phyloP scores from a whole-genome alignment of 2,888 invertebrate species.

The Atherix ibis region DNA sequence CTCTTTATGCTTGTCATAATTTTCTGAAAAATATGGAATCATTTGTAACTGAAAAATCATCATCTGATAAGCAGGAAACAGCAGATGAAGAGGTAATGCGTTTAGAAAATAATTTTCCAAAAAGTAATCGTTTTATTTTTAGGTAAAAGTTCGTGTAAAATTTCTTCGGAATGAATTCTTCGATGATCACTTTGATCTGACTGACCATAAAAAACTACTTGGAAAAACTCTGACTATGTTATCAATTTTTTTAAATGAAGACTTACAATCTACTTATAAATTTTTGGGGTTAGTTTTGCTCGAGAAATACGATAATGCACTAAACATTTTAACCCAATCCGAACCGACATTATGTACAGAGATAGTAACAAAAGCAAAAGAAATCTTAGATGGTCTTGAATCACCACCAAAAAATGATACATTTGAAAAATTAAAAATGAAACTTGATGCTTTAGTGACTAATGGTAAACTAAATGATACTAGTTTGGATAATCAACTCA shows the following conservation, averaged over 20 bases:
- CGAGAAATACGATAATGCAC: conserved; percentile 45
- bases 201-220: conserved; percentile 48
- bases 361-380: not conserved
- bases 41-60: conserved; percentile 13
- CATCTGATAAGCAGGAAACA: conserved; percentile 28
- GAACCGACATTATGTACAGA: conserved; percentile 2
- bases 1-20: conserved; percentile 58
- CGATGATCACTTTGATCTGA: conserved; percentile 83
- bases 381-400: conserved; percentile 18
- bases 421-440: conserved; percentile 25
- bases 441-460: conserved; percentile 28
- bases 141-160: conserved; percentile 57
- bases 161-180: conserved; percentile 68
- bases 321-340: conserved; percentile 10
- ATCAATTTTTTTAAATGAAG: conserved; percentile 30
- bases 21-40: conserved; percentile 39
- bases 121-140: conserved; percentile 3
- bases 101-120: too few relatives aligned
- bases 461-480: conserved; percentile 17
- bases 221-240: conserved; percentile 69
- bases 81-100: conserved; percentile 13
- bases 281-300: conserved; percentile 51
- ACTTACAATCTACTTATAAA: conserved; percentile 38
- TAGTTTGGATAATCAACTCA: conserved; percentile 16
- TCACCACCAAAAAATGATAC: conserved; percentile 16